Evolutionary conservation across 2,888 invertebrate species (phyloP), one percentile per base, ranked within the genome.

Genomic region (Diaperis boleti): DNA sequence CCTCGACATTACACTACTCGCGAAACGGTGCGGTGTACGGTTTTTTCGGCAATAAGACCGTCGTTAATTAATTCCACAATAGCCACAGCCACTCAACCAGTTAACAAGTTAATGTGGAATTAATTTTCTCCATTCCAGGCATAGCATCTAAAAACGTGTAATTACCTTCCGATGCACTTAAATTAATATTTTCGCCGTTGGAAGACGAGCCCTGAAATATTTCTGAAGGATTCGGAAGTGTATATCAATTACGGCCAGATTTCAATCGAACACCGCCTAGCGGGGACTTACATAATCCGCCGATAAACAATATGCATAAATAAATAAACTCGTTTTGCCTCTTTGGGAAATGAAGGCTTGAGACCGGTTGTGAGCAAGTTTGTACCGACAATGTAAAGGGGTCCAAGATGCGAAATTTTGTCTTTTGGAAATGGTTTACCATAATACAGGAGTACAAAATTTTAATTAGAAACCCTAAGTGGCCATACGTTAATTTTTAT

Each of bases 291-390:
- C 42, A 54, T 54, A 54, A 54, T 31, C 42, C 8, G 11, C 29
- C 54, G 41, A 39, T 41, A 54, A 52, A 54, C 42, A 54, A 54
- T 54, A 42, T 54, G 6, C 41, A 42, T 54, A 54, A 42, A 52
- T 52, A 42, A 45, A 45, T 15, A 54, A 54, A 54, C 54, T 54
- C 13, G 54, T 54, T 54, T 41, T 54, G 54, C 54, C 11, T 41
- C 54, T 54, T 52, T 54, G 42, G 20, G 14, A 41, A 42, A 54
- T 54, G 42, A 18, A n/a, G n/a, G 26, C 8, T 26, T 26, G n/a
- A n/a, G 26, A 26, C 26, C 26, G 26, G 26, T 26, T n/a, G 26
- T 5, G 2, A 26, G 6, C n/a, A 26, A 26, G n/a, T 26, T 26
- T 26, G n/a, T n/a, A n/a, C n/a, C n/a, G 26, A 26, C 26, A 26